Percentiles rank a stretch among this genome's conserved stretches.
These are phyloP conservation scores for Aegotheles bennettii DNA, from an alignment of 2,113 vertebrate genomes.

Conservation along the genomic window DNA sequence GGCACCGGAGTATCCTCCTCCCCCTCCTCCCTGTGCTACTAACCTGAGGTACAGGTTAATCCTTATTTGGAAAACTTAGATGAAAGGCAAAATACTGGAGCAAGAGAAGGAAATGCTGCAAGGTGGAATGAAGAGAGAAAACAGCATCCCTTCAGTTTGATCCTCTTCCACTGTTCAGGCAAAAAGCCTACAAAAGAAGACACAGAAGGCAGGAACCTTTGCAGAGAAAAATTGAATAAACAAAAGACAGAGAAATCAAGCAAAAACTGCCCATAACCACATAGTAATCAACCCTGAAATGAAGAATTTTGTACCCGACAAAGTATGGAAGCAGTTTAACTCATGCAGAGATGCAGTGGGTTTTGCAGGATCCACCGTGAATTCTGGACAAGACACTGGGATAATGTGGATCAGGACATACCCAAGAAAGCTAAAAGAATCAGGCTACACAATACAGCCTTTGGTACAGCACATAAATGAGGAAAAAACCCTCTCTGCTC, in stretches of 20 bases:
- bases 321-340: not conserved
- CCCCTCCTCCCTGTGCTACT: not conserved
- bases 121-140: not conserved
- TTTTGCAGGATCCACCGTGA: not conserved
- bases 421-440: not conserved
- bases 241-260: not conserved
- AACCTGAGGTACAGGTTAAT: not conserved
- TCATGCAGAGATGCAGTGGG: not conserved
- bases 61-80: not conserved
- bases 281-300: not conserved
- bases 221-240: not conserved
- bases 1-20: not conserved
- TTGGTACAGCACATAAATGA: not conserved
- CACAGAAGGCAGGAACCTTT: not conserved
- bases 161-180: not conserved
- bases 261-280: not conserved
- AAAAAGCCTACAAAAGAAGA: not conserved
- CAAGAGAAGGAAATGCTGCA: not conserved
- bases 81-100: not conserved
- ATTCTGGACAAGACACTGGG: not conserved
- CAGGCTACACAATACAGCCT: not conserved
- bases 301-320: not conserved
- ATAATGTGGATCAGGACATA: no score
- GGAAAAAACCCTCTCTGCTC: not conserved
- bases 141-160: not conserved